Evolutionary conservation across 2,113 vertebrate species (phyloP).

Genomic region (Python bivittatus): DNA sequence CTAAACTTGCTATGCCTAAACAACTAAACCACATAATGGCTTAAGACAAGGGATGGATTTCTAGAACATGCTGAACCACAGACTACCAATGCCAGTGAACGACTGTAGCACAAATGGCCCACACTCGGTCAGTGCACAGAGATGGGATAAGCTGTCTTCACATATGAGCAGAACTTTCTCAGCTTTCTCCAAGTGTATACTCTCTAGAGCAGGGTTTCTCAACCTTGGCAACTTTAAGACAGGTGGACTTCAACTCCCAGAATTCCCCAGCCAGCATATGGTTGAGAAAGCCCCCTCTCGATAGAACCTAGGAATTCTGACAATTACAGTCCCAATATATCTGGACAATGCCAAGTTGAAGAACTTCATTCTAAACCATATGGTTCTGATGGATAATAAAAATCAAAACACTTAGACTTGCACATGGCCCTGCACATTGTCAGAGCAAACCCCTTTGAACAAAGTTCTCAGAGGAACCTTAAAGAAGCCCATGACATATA

Average conservation of each 20-base stretch:
- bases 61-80: not conserved
- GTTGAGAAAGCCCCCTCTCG: too few relatives aligned
- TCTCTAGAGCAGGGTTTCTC: too few relatives aligned
- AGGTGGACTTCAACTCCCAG: too few relatives aligned
- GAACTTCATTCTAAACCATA: not conserved
- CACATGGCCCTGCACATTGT: not conserved
- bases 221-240: too few relatives aligned
- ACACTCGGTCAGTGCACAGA: not conserved
- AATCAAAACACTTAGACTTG: constrained; percentile 41
- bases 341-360: not conserved
- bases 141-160: not conserved
- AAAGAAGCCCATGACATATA: constrained; percentile 24
- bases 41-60: not conserved
- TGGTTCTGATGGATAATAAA: not conserved
- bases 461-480: constrained; percentile 37
- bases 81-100: not conserved
- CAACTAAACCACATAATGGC: not conserved
- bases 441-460: not conserved
- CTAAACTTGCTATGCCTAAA: not conserved
- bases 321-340: not conserved
- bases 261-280: too few relatives aligned
- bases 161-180: not conserved
- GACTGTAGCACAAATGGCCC: not conserved
- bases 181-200: not conserved
- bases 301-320: not conserved